Percentiles rank a stretch among this genome's conserved stretches.
phyloP scores from a whole-genome alignment of 2,113 vertebrate genomes.

The Centropus unirufus region DNA sequence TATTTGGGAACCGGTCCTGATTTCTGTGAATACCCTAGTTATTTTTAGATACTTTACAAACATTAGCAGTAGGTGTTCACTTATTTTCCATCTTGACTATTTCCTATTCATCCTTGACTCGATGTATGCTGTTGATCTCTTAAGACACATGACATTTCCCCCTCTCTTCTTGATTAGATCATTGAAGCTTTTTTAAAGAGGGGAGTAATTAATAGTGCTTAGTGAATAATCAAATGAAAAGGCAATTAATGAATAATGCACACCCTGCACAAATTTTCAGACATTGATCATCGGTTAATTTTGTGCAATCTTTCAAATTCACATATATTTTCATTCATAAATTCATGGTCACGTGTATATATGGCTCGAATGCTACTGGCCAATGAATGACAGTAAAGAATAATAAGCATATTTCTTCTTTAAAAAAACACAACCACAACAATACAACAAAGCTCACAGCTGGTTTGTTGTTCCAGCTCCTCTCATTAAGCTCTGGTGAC shows the following conservation, averaged over 20 bases:
- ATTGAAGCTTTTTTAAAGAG: conserved; percentile 19
- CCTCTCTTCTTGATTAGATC: conserved; percentile 21
- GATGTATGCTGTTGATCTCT: neutral
- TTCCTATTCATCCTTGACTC: neutral
- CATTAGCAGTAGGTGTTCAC: conserved; percentile 22
- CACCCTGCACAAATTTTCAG: conserved; percentile 26
- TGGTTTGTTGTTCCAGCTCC: neutral
- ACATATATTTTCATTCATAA: conserved; percentile 27
- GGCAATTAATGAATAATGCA: conserved; percentile 45
- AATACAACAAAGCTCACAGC: too few species aligned
- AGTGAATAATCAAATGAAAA: conserved; percentile 43
- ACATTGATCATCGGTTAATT: conserved; percentile 20
- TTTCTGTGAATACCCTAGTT: neutral
- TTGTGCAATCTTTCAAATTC: neutral
- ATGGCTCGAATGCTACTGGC: neutral
- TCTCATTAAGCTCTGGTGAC: neutral
- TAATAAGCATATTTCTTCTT: neutral
- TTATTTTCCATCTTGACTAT: neutral
- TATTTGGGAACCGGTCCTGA: conserved; percentile 4
- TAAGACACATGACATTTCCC: neutral
- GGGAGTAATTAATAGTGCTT: conserved; percentile 19
- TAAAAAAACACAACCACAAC: too few species aligned
- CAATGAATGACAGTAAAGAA: neutral
- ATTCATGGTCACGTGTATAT: neutral
- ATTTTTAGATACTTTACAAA: conserved; percentile 22